phyloP scores from a whole-genome alignment of 2,113 vertebrate species.

The Natator depressus region DNA sequence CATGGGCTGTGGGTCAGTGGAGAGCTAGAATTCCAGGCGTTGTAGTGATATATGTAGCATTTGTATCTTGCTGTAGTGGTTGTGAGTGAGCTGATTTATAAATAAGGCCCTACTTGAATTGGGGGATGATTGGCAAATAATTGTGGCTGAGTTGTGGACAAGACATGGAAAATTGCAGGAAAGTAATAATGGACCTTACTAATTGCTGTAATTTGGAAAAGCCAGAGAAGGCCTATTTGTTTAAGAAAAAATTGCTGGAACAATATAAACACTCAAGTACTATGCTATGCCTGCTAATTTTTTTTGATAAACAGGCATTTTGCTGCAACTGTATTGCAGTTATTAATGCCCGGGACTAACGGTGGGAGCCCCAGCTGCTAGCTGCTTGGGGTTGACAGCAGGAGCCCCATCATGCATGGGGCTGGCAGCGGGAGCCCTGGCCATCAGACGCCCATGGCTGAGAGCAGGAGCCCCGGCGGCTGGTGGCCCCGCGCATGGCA shows the following conservation, averaged over 20 bases:
- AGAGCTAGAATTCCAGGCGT: not conserved
- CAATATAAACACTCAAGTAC: not conserved
- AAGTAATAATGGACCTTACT: not conserved
- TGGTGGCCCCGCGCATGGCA: not conserved
- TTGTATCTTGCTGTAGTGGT: conserved; percentile 1
- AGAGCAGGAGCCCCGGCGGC: no score
- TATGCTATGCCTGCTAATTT: not conserved
- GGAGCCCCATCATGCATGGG: not conserved
- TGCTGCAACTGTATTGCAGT: not conserved
- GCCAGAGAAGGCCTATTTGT: not conserved
- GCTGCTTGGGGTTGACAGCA: not conserved
- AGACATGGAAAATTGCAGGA: not conserved
- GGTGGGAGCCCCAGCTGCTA: not conserved
- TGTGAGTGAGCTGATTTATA: conserved; percentile 2
- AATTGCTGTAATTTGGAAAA: not conserved
- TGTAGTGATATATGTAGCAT: conserved; percentile 1
- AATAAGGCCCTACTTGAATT: not conserved
- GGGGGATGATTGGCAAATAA: not conserved
- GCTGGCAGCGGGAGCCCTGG: no score
- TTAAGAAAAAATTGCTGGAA: not conserved
- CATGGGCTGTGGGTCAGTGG: not conserved
- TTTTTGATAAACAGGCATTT: not conserved
- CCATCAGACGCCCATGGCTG: no score
- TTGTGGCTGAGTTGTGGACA: not conserved
- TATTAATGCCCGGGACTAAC: not conserved